A percentile compares a stretch with the other conserved stretches of the same genome.
Conservation (phyloP, 2,113 vertebrate genomes). For the Phrynosoma blainvillii region DNA sequence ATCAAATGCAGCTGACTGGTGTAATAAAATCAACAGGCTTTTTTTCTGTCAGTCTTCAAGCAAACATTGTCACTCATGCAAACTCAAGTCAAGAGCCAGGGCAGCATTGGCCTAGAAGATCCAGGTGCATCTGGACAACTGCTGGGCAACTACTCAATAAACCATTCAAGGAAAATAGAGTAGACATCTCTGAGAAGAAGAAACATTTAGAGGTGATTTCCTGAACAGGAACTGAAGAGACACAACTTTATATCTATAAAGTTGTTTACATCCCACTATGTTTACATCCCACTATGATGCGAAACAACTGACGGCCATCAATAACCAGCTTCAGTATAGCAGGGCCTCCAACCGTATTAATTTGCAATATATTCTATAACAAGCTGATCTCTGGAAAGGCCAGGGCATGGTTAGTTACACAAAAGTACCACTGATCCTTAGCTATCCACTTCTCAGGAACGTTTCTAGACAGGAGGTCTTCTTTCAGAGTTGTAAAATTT, state of each 20-base stretch:
- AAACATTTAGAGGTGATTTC: background rate
- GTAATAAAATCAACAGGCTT: constrained; percentile 11
- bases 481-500: background rate
- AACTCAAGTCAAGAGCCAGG: background rate
- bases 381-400: background rate
- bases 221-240: background rate
- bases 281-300: background rate
- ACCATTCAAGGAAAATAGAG: background rate
- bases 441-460: background rate
- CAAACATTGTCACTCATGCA: background rate
- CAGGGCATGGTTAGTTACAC: background rate
- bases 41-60: background rate
- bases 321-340: background rate
- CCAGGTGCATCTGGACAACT: background rate
- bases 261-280: background rate
- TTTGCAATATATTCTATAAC: background rate
- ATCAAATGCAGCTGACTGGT: constrained; percentile 18
- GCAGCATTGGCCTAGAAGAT: background rate
- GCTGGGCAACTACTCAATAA: background rate
- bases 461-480: background rate
- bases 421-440: background rate
- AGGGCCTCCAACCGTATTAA: background rate
- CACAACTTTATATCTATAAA: background rate
- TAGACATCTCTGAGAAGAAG: background rate
- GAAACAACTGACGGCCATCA: background rate